phyloP scores from a whole-genome alignment of 1,140 invertebrate species.

The Mactra quadrangularis region DNA sequence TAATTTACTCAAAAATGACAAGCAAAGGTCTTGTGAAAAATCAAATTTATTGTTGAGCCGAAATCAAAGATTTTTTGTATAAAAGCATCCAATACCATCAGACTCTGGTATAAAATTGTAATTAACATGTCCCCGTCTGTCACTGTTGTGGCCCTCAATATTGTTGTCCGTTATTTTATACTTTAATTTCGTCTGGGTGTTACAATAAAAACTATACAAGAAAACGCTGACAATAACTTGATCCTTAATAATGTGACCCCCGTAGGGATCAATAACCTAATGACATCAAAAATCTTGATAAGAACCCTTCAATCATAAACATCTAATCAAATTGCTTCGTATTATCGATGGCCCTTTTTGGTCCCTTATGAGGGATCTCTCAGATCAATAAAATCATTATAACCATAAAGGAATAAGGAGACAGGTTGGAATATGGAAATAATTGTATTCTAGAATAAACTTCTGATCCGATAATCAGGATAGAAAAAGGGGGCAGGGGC shows the following conservation, averaged over 20 bases:
- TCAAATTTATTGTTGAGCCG: not conserved
- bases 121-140: not conserved
- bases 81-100: not conserved
- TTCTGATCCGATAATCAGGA: too few species aligned
- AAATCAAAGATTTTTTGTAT: too few species aligned
- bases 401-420: too few species aligned
- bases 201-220: conserved; percentile 3
- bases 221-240: conserved; percentile 8
- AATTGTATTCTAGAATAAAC: not conserved
- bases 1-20: not conserved
- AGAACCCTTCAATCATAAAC: conserved; percentile 42
- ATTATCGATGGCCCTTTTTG: conserved; percentile 5
- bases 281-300: conserved; percentile 33
- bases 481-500: too few species aligned
- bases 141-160: not conserved
- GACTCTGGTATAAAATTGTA: not conserved
- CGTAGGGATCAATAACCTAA: conserved; percentile 42
- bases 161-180: conserved; percentile 33
- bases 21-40: not conserved
- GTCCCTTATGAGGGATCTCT: conserved; percentile 5
- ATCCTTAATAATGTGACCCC: conserved; percentile 15
- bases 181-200: not conserved
- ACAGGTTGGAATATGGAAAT: too few species aligned
- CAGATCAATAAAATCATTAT: conserved; percentile 8
- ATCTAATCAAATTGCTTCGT: conserved; percentile 23